Percentiles rank a stretch among this genome's conserved stretches.
Conservation (phyloP, 2,113 vertebrate genomes). For the Aphelocoma coerulescens region DNA sequence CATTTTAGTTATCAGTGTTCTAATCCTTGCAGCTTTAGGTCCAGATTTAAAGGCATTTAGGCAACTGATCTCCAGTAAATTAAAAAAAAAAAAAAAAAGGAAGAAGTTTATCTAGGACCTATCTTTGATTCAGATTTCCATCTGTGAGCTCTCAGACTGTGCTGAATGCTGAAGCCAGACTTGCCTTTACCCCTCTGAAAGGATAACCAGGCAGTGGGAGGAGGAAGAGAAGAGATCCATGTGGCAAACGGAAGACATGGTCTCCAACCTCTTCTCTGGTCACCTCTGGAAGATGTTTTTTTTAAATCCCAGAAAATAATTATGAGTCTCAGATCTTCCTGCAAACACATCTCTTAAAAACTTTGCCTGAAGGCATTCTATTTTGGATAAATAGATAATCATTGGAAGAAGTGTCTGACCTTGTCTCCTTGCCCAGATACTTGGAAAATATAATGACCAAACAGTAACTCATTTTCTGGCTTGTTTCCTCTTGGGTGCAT, state of each 20-base stretch:
- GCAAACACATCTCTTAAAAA: not conserved
- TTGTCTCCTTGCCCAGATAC: not conserved
- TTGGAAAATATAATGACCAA: not conserved
- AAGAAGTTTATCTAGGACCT: not conserved
- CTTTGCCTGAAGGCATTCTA: not conserved
- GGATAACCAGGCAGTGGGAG: not conserved
- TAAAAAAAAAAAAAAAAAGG: not conserved
- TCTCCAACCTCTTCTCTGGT: not conserved
- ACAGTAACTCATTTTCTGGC: not conserved
- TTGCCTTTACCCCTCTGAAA: not conserved
- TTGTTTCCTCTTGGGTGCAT: not conserved
- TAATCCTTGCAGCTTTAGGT: not conserved
- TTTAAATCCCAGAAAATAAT: not conserved
- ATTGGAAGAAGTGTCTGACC: not conserved
- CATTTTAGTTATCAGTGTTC: not conserved
- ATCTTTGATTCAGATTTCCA: not conserved
- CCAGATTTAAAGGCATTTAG: not conserved
- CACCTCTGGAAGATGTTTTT: not conserved
- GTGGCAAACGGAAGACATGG: not conserved
- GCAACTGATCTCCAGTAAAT: not conserved
- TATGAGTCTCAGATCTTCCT: not conserved
- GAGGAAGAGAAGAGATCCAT: not conserved
- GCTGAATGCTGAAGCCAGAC: not conserved
- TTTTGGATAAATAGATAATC: not conserved
- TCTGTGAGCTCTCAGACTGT: not conserved